Percentiles rank a stretch among this genome's conserved stretches.
Evolutionary conservation across 2,113 vertebrate genomes (phyloP).

Genomic region (Thoracochromis brauschi): DNA sequence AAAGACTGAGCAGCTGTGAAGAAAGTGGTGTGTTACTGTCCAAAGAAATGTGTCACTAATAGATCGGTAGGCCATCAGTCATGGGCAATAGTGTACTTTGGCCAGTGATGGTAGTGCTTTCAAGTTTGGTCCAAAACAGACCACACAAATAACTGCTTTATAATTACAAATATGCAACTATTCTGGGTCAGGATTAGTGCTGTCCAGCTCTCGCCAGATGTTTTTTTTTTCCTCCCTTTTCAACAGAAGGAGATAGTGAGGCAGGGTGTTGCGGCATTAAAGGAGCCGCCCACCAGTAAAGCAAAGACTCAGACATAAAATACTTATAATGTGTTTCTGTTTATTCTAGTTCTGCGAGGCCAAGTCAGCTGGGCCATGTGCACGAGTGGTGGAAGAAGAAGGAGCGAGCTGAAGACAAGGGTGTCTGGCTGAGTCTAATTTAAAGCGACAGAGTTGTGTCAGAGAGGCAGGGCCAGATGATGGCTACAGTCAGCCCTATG

Average conservation of each 20-base stretch:
- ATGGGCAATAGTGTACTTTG: constrained; percentile 26
- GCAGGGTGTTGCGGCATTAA: constrained; percentile 22
- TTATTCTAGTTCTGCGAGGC: constrained; percentile 49
- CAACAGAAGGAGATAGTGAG: constrained; percentile 41
- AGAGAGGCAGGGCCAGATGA: constrained; percentile 48
- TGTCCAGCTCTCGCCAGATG: not conserved
- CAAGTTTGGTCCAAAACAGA: constrained; percentile 13
- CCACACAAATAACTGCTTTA: constrained; percentile 24
- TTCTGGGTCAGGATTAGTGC: not conserved
- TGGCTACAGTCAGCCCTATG: constrained; percentile 19
- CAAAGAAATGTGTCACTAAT: constrained; percentile 28
- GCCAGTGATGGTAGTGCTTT: constrained; percentile 5
- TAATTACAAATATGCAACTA: constrained; percentile 19
- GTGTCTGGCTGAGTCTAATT: constrained; percentile 39
- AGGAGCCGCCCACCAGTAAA: constrained; percentile 46
- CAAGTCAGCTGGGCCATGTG: constrained; percentile 55
- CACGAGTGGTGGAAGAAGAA: not conserved
- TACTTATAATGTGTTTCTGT: constrained; percentile 55
- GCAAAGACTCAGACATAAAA: constrained; percentile 14
- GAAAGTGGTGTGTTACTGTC: not conserved
- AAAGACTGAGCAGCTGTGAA: constrained; percentile 32
- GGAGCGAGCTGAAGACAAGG: constrained; percentile 2
- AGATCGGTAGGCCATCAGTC: constrained; percentile 12
- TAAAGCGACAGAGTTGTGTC: constrained; percentile 69
- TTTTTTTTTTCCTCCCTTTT: constrained; percentile 6